Evolutionary conservation across 2,113 vertebrate species (phyloP), one percentile per base, ranked within the genome.

Genomic region (Morone saxatilis): DNA sequence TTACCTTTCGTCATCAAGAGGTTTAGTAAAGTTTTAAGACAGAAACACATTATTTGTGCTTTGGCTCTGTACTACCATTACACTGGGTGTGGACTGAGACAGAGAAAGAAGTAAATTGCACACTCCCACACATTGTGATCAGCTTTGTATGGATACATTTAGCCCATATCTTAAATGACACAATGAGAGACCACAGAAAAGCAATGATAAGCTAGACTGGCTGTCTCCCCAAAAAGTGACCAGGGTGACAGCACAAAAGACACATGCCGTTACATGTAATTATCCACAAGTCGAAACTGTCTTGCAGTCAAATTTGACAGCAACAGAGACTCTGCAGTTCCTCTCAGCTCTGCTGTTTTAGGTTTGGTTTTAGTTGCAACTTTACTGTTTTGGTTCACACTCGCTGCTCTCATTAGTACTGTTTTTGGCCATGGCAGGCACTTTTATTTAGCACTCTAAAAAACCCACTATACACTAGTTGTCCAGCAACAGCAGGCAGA

Each of bases 51-150:
- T 16, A 45, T 71, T 36, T 72, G 54, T 78, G 54, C 59, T 77
- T 68, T 72, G 76, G 60, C 68, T 77, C 68, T 69, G 47, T 71
- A 2, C 25, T 67, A 16, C 31, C 17, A 60, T 69, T 45, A 36
- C 4, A 2, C 19, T 48, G 40, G 25, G 11, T 65, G 9, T 48
- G 3, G 57, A 40, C 50, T 36, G 25, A 57, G 50, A 69, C 4
- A 54, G 13, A 50, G 36, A 22, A 11, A n/a, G 7, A 45, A 16
- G 12, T 22, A 50, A 20, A 53, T 7, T 31, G 8, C 7, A 53
- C 51, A 51, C 25, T 19, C 5, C 57, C 12, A 68, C 11, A 69
- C n/a, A 45, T 0, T 41, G 62, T 19, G 3, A 69, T 60, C 54
- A 40, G 11, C 13, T 45, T 62, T 61, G 45, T 17, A 36, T 45